Percentiles rank a stretch among this genome's conserved stretches.
These are phyloP conservation scores for Salarias fasciatus DNA, from an alignment of 2,797 vertebrate species.

Conservation along the genomic window DNA sequence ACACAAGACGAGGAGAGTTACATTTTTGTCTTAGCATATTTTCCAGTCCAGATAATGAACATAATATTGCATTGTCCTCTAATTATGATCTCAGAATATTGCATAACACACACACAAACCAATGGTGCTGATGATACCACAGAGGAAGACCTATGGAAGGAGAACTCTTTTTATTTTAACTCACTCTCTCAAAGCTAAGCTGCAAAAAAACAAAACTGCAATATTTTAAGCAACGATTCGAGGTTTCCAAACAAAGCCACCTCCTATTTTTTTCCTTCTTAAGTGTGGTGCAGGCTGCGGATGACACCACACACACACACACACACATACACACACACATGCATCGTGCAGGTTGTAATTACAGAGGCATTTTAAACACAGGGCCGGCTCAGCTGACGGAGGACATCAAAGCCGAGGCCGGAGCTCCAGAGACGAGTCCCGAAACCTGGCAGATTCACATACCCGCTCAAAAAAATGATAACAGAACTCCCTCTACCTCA, in stretches of 20 bases:
- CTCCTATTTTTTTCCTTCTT: constrained; percentile 39
- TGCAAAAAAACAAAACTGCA: background rate
- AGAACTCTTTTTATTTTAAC: background rate
- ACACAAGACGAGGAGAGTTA: constrained; percentile 54
- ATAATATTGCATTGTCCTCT: constrained; percentile 78
- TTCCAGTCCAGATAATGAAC: constrained; percentile 79
- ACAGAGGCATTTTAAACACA: constrained; percentile 83
- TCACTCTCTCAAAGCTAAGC: constrained; percentile 3
- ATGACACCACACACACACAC: constrained; percentile 64
- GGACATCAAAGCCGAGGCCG: constrained; percentile 77
- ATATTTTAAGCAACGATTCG: constrained; percentile 25
- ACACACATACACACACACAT: constrained; percentile 63
- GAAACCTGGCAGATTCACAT: constrained; percentile 62
- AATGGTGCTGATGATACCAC: constrained; percentile 22
- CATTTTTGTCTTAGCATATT: constrained; percentile 71
- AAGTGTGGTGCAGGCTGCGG: constrained; percentile 44
- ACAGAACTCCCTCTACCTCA: constrained; percentile 60
- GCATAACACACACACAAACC: constrained; percentile 55
- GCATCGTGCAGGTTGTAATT: constrained; percentile 73
- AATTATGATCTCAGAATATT: constrained; percentile 76
- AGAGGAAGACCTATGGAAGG: constrained; percentile 13
- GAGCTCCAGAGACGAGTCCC: constrained; percentile 59
- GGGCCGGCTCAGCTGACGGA: constrained; percentile 77
- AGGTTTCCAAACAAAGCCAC: constrained; percentile 45
- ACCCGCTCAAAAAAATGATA: constrained; percentile 57